These are phyloP conservation scores for Perca schrenkii DNA, from an alignment of 2,113 vertebrate genomes.

Conservation along the genomic window DNA sequence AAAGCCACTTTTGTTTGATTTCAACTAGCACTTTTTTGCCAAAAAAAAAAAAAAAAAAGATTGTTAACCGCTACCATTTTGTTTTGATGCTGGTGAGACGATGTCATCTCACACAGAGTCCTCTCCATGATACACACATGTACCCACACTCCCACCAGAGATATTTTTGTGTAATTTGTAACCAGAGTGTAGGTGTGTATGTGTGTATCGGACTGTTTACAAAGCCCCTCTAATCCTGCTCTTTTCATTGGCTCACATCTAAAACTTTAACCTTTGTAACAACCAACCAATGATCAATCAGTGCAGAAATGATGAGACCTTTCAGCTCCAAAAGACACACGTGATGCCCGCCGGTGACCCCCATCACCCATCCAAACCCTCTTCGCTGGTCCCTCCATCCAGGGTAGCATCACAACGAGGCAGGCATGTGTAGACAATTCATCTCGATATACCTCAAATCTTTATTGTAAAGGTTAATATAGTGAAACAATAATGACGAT, in stretches of 20 bases:
- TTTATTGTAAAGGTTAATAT: slow-evolving; percentile 98
- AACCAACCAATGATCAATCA: slow-evolving; percentile 35
- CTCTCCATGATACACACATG: slow-evolving; percentile 54
- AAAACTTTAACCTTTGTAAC: slow-evolving; percentile 18
- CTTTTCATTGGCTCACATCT: slow-evolving; percentile 44
- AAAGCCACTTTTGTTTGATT: slow-evolving; percentile 40
- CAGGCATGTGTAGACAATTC: slow-evolving; percentile 96
- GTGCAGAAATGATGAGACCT: slow-evolving; percentile 11
- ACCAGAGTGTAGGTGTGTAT: slow-evolving; percentile 74
- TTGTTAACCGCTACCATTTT: slow-evolving; percentile 24
- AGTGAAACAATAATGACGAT: slow-evolving; percentile 85
- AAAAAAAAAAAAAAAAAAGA: background rate
- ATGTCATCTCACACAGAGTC: slow-evolving; percentile 9
- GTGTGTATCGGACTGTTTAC: slow-evolving; percentile 71
- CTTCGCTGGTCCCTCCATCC: slow-evolving; percentile 72
- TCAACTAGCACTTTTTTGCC: slow-evolving; percentile 65
- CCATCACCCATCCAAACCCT: slow-evolving; percentile 59
- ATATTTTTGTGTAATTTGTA: slow-evolving; percentile 87
- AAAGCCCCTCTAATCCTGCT: slow-evolving; percentile 47
- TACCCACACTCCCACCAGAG: slow-evolving; percentile 81
- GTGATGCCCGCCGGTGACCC: slow-evolving; percentile 42
- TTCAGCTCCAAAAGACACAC: slow-evolving; percentile 44
- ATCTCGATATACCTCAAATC: slow-evolving; percentile 99
- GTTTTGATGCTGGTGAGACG: background rate
- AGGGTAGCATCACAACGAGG: slow-evolving; percentile 88